Base-by-base conservation (phyloP, 2,888 invertebrate species). In the Formica aserva region DNA sequence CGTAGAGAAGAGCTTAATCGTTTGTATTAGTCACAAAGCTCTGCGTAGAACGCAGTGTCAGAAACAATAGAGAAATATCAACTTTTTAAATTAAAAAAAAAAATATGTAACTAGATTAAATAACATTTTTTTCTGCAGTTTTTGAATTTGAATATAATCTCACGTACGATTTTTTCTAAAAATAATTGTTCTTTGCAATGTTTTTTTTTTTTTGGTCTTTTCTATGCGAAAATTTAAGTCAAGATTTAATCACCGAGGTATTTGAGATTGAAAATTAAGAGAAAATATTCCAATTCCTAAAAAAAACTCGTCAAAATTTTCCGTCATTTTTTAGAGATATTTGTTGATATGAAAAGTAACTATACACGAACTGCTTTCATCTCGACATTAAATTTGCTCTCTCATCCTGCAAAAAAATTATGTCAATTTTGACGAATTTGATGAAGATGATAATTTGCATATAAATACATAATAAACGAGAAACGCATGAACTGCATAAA, bases 1-100 rank as follows among this genome's bases (percentile, higher is more conserved):
- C 80, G 66, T 87, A 88, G 87, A 89, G 32, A 22, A 57, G 57
- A 71, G 45, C 29, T 57, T 52, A 18, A 22, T 35, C 66, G 48
- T 35, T 55, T 35, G 29, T 22, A 32, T 22, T 29, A 15, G 22
- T 29, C 52, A 38, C 52, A 57, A 77, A 57, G 41, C 69, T 41
- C 22, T 55, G 29, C 65, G 52, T n/a, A 66, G 48, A 76, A 35
- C 48, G 26, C 48, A 48, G 8, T 1, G 48, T 52, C 26, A 41
- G n/a, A 29, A 26, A 57, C 13, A 11, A 57, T 11, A 35, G 26
- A n/a, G 5, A 15, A 13, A 35, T 26, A 13, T 26, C 60, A 29
- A 41, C n/a, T 22, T 22, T 35, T 76, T 26, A 35, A 11, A 32
- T 32, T 29, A 29, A 41, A 15, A 18, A 48, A 18, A 41, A 13